phyloP scores from a whole-genome alignment of 2,113 vertebrate species.

The Hepsetus odoe region DNA sequence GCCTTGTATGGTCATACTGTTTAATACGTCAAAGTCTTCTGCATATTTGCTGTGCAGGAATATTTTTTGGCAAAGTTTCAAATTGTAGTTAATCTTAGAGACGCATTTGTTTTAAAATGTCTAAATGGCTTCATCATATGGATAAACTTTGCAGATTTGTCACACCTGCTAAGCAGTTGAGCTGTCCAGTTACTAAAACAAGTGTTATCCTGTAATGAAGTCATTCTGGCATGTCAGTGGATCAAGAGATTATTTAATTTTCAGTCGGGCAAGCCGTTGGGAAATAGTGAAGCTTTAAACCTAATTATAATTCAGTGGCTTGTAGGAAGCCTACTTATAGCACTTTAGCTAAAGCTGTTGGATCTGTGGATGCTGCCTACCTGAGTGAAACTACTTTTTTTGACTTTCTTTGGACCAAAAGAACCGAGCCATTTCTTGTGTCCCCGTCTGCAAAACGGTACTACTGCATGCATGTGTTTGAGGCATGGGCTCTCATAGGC shows the following conservation, averaged over 20 bases:
- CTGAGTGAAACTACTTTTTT: background rate
- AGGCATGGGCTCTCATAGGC: background rate
- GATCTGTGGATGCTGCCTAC: background rate
- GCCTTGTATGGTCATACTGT: background rate
- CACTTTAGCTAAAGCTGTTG: too few species aligned
- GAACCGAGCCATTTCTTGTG: too few species aligned
- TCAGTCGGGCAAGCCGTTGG: background rate
- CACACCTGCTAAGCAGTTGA: background rate
- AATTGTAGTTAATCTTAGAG: background rate
- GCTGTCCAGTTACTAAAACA: too few species aligned
- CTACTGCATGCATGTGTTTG: background rate
- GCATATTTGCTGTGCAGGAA: background rate
- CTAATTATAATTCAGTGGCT: background rate
- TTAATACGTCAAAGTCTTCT: background rate
- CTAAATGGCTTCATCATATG: background rate
- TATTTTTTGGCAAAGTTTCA: background rate
- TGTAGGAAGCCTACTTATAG: too few species aligned
- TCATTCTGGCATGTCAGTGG: background rate
- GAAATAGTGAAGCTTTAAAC: background rate
- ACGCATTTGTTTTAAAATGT: background rate
- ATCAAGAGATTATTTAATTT: background rate
- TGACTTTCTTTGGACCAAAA: background rate
- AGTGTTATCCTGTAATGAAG: background rate
- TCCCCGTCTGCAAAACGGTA: background rate
- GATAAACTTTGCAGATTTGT: conserved; percentile 1